phyloP scores from a whole-genome alignment of 2,797 vertebrate species.

The Periophthalmus magnuspinnatus region DNA sequence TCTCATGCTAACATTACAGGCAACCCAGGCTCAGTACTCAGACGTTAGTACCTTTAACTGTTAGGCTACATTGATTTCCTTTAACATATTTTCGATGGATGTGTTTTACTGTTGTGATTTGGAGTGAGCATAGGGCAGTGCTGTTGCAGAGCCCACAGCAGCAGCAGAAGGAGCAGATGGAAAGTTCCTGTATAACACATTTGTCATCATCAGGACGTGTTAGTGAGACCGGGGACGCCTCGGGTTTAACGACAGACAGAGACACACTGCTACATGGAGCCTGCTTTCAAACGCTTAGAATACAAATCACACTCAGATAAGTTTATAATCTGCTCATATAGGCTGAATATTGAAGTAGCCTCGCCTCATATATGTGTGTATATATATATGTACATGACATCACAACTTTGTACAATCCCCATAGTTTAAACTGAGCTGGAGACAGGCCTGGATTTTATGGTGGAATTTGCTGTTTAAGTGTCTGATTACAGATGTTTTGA shows the following conservation, averaged over 20 bases:
- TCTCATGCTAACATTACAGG: too few relatives aligned
- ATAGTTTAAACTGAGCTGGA: too few relatives aligned
- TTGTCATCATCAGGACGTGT: constrained; percentile 54
- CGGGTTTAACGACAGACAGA: not conserved
- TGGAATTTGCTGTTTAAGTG: too few relatives aligned
- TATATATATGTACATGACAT: too few relatives aligned
- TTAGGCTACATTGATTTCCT: too few relatives aligned
- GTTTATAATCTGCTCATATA: not conserved
- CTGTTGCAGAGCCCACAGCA: constrained; percentile 23
- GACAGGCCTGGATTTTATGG: too few relatives aligned
- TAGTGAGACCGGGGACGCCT: constrained; percentile 14
- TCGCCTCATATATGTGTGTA: too few relatives aligned
- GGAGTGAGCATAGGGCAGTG: not conserved
- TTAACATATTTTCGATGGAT: not conserved
- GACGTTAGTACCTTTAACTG: too few relatives aligned
- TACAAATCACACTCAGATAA: not conserved
- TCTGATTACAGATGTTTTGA: too few relatives aligned
- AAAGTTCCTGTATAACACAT: constrained; percentile 65
- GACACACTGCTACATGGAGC: not conserved
- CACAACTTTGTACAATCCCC: too few relatives aligned
- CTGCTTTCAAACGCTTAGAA: not conserved
- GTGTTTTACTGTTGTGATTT: not conserved
- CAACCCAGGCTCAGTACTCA: too few relatives aligned
- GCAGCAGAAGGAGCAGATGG: constrained; percentile 68
- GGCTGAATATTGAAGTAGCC: too few relatives aligned